These are phyloP conservation scores for Chauna torquata DNA, from an alignment of 2,113 vertebrate genomes.

Conservation along the genomic window DNA sequence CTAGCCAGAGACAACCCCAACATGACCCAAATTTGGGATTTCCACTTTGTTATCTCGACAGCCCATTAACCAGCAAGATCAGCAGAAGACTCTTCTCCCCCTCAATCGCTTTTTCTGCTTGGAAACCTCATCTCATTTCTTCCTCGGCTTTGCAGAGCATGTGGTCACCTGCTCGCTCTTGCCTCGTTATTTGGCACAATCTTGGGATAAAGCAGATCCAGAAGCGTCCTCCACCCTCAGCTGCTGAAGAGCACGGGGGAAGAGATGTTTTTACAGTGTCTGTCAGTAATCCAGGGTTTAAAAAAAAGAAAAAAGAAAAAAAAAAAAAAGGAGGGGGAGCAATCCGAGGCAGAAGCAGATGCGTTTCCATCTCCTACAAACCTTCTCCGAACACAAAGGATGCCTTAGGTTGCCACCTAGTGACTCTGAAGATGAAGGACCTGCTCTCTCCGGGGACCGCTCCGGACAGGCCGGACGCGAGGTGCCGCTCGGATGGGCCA, in stretches of 20 bases:
- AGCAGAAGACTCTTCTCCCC: not conserved
- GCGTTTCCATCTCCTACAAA: not conserved
- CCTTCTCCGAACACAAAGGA: not conserved
- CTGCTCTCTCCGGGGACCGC: not conserved
- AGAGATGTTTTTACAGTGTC: not conserved
- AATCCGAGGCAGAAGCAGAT: not conserved
- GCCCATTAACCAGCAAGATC: rapidly evolving
- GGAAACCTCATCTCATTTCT: not conserved
- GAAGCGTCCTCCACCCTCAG: rapidly evolving
- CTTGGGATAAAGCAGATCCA: not conserved
- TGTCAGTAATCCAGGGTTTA: not conserved
- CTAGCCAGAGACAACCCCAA: not conserved
- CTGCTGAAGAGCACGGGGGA: not conserved
- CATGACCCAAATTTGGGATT: rapidly evolving
- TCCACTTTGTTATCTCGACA: not conserved
- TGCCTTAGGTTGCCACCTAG: slow-evolving; percentile 56
- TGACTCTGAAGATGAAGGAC: not conserved
- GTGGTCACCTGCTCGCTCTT: not conserved
- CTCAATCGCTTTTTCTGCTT: not conserved
- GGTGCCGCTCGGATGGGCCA: too few relatives aligned
- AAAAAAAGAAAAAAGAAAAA: not conserved
- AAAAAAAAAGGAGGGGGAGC: not conserved
- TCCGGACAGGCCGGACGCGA: not conserved
- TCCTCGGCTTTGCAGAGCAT: not conserved
- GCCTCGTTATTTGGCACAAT: rapidly evolving